A percentile compares a stretch with the other conserved stretches of the same genome.
phyloP scores from a whole-genome alignment of 2,797 vertebrate genomes.

The Acanthopagrus latus region DNA sequence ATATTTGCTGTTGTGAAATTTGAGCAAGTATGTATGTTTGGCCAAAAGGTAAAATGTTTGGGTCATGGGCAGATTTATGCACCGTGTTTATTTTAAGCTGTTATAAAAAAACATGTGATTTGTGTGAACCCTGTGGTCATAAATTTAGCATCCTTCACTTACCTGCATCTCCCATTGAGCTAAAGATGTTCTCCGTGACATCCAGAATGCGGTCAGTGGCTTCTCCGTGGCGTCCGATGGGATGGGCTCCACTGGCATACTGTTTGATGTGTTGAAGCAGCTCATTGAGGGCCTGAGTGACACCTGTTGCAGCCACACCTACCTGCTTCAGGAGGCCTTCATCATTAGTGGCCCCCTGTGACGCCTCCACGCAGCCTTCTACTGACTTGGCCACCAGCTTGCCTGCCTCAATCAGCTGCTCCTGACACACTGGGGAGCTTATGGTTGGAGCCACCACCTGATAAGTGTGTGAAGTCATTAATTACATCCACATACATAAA shows the following conservation, averaged over 20 bases:
- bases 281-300: constrained; percentile 96
- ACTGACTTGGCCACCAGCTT: constrained; percentile 97
- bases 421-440: constrained; percentile 97
- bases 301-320: constrained; percentile 92
- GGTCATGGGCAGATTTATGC: no score
- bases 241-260: constrained; percentile 91
- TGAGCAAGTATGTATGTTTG: no score
- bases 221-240: constrained; percentile 95
- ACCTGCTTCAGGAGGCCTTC: constrained; percentile 95
- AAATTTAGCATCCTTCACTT: constrained; percentile 48
- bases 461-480: not conserved
- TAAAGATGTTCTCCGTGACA: constrained; percentile 99
- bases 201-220: constrained; percentile 98
- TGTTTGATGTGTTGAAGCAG: constrained; percentile 96
- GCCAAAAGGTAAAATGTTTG: not conserved
- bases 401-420: constrained; percentile 95
- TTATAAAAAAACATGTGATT: not conserved
- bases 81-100: no score
- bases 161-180: constrained; percentile 98
- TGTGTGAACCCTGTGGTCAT: not conserved
- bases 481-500: not conserved
- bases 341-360: constrained; percentile 92
- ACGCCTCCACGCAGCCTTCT: constrained; percentile 95
- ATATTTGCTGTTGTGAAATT: no score
- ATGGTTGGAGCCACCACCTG: constrained; percentile 97